Base-by-base conservation (phyloP, 2,797 vertebrate genomes). In the Anomalospiza imberbis region DNA sequence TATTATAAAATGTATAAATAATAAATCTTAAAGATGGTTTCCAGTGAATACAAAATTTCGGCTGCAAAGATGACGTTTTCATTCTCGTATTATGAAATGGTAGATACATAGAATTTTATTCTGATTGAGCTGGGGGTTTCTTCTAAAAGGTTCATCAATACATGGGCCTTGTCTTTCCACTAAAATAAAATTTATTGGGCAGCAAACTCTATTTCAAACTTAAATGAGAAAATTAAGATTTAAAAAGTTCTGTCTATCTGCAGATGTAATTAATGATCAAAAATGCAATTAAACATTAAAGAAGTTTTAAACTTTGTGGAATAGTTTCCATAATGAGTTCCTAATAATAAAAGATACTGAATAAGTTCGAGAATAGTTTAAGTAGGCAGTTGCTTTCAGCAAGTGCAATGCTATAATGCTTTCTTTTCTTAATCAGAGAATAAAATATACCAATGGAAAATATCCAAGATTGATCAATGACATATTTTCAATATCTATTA, bases 141-240 rank as follows among this genome's bases (percentile, higher is more conserved):
- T 71, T 81, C 62, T 90, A 88, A 91, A 93, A 88, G 17, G 24
- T 89, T 81, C 88, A 84, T 91, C 66, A 90, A 57, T 91, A 85
- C 42, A 32, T 12, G 42, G 32, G 13, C 31, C 32, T 63, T 55
- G 36, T 75, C 74, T 72, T 55, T 90, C 48, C 36, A 73, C 45
- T 94, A 78, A 93, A 89, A 74, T 83, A 48, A 91, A 95, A 95
- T 90, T 28, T 85, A 82, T 63, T 87, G 80, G 34, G 51, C 45
- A 75, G 71, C 1, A 38, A 94, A 55, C 60, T 70, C 45, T 51
- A 78, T 94, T 96, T 92, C 67, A 76, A 90, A 82, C 25, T 42
- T 88, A 94, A 95, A 95, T 96, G 85, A 88, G 77, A 95, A 95
- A 89, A 96, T 90, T 93, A 95, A 96, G 92, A 87, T 96, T 91